phyloP scores from a whole-genome alignment of 53 echinoderm and acorn worm genomes.

The Patiria pectinifera region DNA sequence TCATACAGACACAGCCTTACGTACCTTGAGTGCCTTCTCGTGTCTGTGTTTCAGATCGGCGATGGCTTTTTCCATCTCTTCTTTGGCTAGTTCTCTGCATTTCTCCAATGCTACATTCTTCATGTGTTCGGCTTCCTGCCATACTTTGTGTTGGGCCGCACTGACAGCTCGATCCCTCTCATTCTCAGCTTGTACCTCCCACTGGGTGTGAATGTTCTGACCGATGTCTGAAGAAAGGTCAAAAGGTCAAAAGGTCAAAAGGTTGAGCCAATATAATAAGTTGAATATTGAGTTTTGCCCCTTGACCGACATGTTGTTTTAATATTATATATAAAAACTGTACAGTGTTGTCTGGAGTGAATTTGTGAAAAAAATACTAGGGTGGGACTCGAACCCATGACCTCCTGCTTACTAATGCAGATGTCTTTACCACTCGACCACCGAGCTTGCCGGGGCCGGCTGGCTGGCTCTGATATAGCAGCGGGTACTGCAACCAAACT shows the following conservation, averaged over 20 bases:
- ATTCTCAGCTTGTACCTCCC: slow-evolving; percentile 75
- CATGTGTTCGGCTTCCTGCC: slow-evolving; percentile 87
- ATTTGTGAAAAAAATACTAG: too few relatives aligned
- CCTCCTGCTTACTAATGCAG: too few relatives aligned
- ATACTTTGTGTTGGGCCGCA: slow-evolving; percentile 81
- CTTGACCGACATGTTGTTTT: too few relatives aligned
- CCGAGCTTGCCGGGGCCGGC: too few relatives aligned
- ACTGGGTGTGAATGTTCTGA: slow-evolving; percentile 80
- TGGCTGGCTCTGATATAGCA: too few relatives aligned
- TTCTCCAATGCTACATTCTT: slow-evolving; percentile 84
- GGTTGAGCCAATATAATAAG: not conserved
- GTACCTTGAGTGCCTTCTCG: slow-evolving; percentile 85
- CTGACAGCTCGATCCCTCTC: slow-evolving; percentile 74
- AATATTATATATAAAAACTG: too few relatives aligned
- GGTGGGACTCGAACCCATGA: too few relatives aligned
- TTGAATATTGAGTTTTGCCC: too few relatives aligned
- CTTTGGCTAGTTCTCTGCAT: slow-evolving; percentile 60
- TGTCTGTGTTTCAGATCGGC: slow-evolving; percentile 65
- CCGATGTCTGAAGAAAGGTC: slow-evolving; percentile 67
- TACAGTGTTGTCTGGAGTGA: too few relatives aligned
- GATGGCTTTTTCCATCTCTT: slow-evolving; percentile 76
- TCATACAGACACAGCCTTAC: not conserved
- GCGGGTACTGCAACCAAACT: too few relatives aligned
- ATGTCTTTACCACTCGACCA: too few relatives aligned
- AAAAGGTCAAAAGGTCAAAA: not conserved